phyloP scores from a whole-genome alignment of 2,113 vertebrate species.

The Blennius ocellaris region DNA sequence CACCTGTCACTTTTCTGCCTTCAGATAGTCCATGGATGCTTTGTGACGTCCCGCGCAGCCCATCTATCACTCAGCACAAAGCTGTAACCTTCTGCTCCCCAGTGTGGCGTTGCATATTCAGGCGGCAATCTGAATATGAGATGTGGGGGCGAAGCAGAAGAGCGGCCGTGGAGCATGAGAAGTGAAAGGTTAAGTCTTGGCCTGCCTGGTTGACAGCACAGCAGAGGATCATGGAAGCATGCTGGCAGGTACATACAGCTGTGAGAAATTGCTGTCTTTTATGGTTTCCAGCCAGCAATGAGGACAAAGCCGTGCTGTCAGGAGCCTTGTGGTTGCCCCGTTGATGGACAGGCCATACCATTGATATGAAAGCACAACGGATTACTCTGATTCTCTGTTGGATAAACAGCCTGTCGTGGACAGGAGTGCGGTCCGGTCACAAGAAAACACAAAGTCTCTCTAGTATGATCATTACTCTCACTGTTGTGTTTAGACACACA shows the following conservation, averaged over 20 bases:
- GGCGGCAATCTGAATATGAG: constrained; percentile 43
- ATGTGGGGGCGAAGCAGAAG: constrained; percentile 20
- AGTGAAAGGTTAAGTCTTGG: constrained; percentile 59
- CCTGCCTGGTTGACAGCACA: constrained; percentile 29
- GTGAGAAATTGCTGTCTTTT: constrained; percentile 42
- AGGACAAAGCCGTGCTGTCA: constrained; percentile 25
- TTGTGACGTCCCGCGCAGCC: constrained; percentile 51
- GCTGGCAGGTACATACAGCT: constrained; percentile 56
- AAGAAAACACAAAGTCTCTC: not conserved
- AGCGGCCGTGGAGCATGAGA: constrained; percentile 33
- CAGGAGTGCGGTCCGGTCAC: not conserved
- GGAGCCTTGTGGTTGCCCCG: constrained; percentile 2
- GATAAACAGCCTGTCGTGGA: constrained; percentile 17
- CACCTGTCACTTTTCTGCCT: constrained; percentile 54
- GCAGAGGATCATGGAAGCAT: constrained; percentile 4
- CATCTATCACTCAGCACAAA: constrained; percentile 54
- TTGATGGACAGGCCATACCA: constrained; percentile 47
- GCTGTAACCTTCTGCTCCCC: constrained; percentile 45
- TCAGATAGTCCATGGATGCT: constrained; percentile 45
- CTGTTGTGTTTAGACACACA: not conserved
- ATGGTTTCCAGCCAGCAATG: constrained; percentile 47
- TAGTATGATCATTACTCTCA: not conserved
- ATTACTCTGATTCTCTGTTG: constrained; percentile 2
- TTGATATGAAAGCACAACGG: constrained; percentile 49
- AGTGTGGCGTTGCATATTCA: constrained; percentile 6